Percentiles rank a stretch among this genome's conserved stretches.
phyloP scores from a whole-genome alignment of 2,888 invertebrate genomes.

The Megalurothrips usitatus region DNA sequence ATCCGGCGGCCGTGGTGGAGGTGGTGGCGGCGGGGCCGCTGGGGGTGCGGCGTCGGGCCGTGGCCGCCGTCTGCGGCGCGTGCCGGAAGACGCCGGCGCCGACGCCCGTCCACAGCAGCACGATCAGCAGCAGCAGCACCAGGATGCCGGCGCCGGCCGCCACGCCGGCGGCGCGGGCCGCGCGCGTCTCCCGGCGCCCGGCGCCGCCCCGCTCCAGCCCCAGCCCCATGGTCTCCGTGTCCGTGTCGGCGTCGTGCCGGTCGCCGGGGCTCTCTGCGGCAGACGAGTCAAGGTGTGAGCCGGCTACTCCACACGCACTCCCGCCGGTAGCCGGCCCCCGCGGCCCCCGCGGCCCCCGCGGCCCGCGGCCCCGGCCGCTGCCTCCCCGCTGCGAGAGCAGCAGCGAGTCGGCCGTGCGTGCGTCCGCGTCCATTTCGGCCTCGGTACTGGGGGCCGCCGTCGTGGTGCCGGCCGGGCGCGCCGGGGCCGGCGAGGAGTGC shows the following conservation, averaged over 20 bases:
- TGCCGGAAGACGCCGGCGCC: constrained; percentile 34
- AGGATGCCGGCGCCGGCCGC: constrained; percentile 33
- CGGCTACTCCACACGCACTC: no score
- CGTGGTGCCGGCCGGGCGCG: neutral
- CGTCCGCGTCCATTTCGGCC: neutral
- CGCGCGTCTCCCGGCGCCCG: constrained; percentile 28
- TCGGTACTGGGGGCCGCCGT: neutral
- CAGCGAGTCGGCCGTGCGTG: neutral
- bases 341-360: no score
- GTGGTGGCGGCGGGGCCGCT: neutral
- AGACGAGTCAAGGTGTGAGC: neutral
- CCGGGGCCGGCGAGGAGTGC: neutral
- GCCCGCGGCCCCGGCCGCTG: no score
- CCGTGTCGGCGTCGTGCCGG: constrained; percentile 14
- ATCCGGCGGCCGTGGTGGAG: neutral
- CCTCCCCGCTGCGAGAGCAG: no score
- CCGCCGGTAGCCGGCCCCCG: no score
- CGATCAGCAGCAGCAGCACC: constrained; percentile 33
- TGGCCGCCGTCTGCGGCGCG: constrained; percentile 16
- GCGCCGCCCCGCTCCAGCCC: neutral
- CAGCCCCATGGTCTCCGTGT: constrained; percentile 9
- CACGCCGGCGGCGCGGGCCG: constrained; percentile 34
- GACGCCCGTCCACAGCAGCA: constrained; percentile 36
- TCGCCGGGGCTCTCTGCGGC: constrained; percentile 13
- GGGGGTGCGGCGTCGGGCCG: constrained; percentile 7